These are phyloP conservation scores for Phyllostomus discolor DNA, from an alignment of 2,113 vertebrate species.

Conservation along the genomic window DNA sequence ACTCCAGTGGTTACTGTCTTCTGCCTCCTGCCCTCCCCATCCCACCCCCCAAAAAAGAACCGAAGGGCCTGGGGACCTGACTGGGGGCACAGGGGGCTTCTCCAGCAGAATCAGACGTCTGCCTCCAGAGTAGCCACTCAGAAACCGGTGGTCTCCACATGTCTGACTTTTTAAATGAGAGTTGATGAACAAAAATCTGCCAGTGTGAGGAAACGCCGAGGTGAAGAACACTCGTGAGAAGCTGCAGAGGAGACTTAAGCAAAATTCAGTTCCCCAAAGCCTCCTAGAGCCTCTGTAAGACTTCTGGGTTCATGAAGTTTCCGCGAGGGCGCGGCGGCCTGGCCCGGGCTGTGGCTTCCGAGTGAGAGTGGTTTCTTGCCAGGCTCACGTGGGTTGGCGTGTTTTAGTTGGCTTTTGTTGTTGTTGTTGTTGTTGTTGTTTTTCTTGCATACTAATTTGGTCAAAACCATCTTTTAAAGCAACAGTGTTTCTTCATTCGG, in stretches of 20 bases:
- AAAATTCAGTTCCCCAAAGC: constrained; percentile 76
- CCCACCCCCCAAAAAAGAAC: background rate
- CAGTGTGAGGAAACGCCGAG: constrained; percentile 34
- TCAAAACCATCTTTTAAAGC: constrained; percentile 54
- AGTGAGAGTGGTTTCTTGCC: constrained; percentile 60
- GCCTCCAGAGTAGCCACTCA: constrained; percentile 42
- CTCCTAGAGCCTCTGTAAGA: constrained; percentile 85
- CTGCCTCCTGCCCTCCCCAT: constrained; percentile 3
- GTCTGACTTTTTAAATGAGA: background rate
- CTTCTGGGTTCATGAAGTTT: constrained; percentile 76
- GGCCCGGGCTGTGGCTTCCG: background rate
- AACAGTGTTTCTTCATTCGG: constrained; percentile 42
- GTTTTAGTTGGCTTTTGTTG: constrained; percentile 59
- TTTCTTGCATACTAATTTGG: constrained; percentile 60
- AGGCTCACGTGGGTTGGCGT: constrained; percentile 61
- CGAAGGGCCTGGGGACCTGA: background rate
- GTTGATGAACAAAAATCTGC: constrained; percentile 39
- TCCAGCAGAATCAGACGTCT: constrained; percentile 17
- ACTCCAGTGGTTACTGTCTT: constrained; percentile 51
- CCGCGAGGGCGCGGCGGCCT: constrained; percentile 40
- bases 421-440: constrained; percentile 50
- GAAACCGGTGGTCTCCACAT: background rate
- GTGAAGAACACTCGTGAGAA: constrained; percentile 60
- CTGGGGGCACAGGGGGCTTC: background rate
- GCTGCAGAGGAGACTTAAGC: constrained; percentile 64